Evolutionary conservation across 2,888 invertebrate genomes (phyloP).

Genomic region (Lysandra coridon): DNA sequence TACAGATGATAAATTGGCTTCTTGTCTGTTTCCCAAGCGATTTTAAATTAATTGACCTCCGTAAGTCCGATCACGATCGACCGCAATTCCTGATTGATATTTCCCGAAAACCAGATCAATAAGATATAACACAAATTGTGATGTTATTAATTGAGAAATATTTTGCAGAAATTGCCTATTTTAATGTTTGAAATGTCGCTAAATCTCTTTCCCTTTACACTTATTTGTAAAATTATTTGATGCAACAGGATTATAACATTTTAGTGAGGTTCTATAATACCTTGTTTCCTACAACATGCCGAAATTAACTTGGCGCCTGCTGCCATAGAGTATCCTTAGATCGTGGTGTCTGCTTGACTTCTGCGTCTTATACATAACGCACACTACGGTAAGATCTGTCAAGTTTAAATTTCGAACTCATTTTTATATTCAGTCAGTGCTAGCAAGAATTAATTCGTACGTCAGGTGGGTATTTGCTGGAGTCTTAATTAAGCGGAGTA

Average conservation of each 20-base stretch:
- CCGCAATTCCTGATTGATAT: neutral
- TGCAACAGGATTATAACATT: too few relatives aligned
- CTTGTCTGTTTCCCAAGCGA: slow-evolving; percentile 44
- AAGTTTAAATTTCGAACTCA: neutral
- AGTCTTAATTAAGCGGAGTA: slow-evolving; percentile 35
- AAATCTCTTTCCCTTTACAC: too few relatives aligned
- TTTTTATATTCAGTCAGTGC: neutral
- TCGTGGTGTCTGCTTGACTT: too few relatives aligned
- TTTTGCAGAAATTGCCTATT: too few relatives aligned
- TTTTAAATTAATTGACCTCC: slow-evolving; percentile 46
- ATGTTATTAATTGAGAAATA: too few relatives aligned
- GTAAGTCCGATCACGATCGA: slow-evolving; percentile 39
- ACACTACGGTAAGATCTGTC: neutral
- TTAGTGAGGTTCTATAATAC: too few relatives aligned
- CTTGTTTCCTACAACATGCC: too few relatives aligned
- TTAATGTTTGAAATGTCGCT: too few relatives aligned
- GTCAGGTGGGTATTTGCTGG: slow-evolving; percentile 53
- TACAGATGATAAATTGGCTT: slow-evolving; percentile 47
- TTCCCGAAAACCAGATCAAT: neutral
- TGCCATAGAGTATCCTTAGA: too few relatives aligned
- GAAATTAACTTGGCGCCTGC: too few relatives aligned
- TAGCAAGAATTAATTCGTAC: slow-evolving; percentile 44
- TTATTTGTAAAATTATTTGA: too few relatives aligned
- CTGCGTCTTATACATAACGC: neutral
- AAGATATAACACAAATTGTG: too few relatives aligned